A percentile compares a stretch with the other conserved stretches of the same genome.
phyloP scores from a whole-genome alignment of 2,797 vertebrate species.

The Monodelphis domestica region DNA sequence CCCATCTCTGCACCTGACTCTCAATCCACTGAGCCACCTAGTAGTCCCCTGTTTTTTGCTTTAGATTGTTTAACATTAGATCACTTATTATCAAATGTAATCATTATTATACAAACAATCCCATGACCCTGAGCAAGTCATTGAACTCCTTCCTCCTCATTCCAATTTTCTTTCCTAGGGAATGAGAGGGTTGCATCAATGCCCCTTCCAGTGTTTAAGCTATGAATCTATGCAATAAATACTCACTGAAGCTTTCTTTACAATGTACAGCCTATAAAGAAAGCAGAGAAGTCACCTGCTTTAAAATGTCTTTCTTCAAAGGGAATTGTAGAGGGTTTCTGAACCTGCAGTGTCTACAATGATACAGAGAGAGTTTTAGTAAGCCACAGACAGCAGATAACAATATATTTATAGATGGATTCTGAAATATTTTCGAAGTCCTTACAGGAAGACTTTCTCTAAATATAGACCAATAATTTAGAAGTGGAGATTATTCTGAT shows the following conservation, averaged over 20 bases:
- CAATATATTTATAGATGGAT: background rate
- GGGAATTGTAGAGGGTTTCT: slow-evolving; percentile 20
- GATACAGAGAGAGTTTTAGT: slow-evolving; percentile 11
- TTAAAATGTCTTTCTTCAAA: slow-evolving; percentile 43
- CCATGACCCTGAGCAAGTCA: slow-evolving; percentile 30
- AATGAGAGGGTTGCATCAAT: background rate
- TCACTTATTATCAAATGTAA: slow-evolving; percentile 32
- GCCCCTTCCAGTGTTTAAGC: background rate
- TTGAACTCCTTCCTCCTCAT: background rate
- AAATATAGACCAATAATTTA: background rate
- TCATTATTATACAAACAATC: slow-evolving; percentile 34
- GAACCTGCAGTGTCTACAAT: slow-evolving; percentile 35
- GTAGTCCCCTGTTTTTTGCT: slow-evolving; percentile 49
- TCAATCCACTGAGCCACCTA: no score
- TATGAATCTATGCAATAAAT: background rate
- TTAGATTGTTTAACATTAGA: slow-evolving; percentile 36
- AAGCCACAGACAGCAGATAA: background rate
- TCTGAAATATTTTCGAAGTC: background rate
- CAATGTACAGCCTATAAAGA: background rate
- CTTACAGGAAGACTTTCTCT: background rate
- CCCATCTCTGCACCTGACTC: no score
- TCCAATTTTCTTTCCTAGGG: background rate
- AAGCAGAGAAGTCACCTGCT: slow-evolving; percentile 21
- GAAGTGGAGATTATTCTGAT: background rate
- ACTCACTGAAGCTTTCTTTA: background rate